phyloP scores from a whole-genome alignment of 2,888 invertebrate genomes.

The Pomacea canaliculata region DNA sequence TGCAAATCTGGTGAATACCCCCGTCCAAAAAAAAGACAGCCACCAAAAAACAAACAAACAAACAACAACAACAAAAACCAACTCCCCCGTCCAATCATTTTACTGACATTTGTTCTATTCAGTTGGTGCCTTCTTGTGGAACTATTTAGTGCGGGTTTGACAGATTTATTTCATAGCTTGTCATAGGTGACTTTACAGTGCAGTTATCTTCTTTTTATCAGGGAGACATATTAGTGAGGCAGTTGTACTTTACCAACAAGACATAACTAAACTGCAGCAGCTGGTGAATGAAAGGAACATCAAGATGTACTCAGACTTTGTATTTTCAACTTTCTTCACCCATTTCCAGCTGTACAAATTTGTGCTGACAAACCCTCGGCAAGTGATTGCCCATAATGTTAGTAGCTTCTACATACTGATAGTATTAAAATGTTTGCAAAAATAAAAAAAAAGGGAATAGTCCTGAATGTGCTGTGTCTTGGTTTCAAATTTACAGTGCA shows the following conservation, averaged over 20 bases:
- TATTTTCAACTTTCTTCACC: slow-evolving; percentile 57
- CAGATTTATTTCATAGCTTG: neutral
- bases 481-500: neutral
- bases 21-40: too few species aligned
- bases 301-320: slow-evolving; percentile 55
- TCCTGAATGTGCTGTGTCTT: too few species aligned
- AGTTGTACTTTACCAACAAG: slow-evolving; percentile 45
- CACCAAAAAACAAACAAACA: neutral
- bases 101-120: too few species aligned
- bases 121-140: too few species aligned
- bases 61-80: too few species aligned
- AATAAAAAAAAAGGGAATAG: too few species aligned
- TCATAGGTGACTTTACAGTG: neutral
- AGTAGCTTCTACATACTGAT: neutral
- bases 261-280: slow-evolving; percentile 35
- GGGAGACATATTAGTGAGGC: slow-evolving; percentile 43
- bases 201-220: neutral
- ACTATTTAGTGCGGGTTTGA: too few species aligned
- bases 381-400: slow-evolving; percentile 7
- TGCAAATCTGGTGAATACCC: too few species aligned
- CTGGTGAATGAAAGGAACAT: slow-evolving; percentile 51
- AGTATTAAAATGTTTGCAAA: too few species aligned
- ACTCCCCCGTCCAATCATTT: too few species aligned
- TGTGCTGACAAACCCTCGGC: slow-evolving; percentile 33
- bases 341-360: slow-evolving; percentile 62